Conservation (phyloP, 2,888 invertebrate genomes). For the Clivina fossor region DNA sequence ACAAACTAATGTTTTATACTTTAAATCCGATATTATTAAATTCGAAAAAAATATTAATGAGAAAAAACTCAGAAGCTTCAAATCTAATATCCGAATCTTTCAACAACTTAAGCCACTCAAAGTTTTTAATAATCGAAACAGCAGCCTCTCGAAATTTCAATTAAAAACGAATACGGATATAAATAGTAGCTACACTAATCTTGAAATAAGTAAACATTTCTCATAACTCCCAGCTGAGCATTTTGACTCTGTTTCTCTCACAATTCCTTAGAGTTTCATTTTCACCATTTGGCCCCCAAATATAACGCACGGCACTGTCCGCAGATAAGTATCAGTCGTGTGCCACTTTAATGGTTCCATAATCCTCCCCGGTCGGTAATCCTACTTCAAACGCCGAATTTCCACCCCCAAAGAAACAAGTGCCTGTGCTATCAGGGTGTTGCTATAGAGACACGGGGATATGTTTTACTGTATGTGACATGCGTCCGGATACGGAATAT, state of each 20-base stretch:
- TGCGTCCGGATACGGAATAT: no score
- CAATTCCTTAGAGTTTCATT: no score
- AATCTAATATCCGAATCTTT: no score
- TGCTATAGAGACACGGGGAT: conserved; percentile 3
- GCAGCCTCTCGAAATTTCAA: conserved; percentile 12
- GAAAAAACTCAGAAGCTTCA: no score
- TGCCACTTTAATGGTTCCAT: conserved; percentile 16
- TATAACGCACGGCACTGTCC: no score
- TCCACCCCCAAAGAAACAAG: neutral
- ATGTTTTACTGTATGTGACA: conserved; percentile 4
- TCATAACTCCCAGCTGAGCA: no score
- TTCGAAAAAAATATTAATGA: no score
- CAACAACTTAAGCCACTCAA: conserved; percentile 2
- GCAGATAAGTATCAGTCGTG: conserved; percentile 14
- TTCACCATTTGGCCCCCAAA: no score
- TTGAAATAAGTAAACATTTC: conserved; percentile 2
- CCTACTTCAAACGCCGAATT: conserved; percentile 9
- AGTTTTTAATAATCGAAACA: conserved; percentile 4
- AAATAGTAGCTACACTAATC: conserved; percentile 1
- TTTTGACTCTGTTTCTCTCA: no score
- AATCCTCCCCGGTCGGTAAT: conserved; percentile 9
- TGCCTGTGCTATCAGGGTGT: conserved; percentile 3
- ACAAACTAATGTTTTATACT: no score
- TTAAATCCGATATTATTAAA: no score
- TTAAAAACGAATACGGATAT: conserved; percentile 6